These are phyloP conservation scores for Mionectes olivaceus DNA, from an alignment of 2,797 vertebrate species.

Conservation along the genomic window DNA sequence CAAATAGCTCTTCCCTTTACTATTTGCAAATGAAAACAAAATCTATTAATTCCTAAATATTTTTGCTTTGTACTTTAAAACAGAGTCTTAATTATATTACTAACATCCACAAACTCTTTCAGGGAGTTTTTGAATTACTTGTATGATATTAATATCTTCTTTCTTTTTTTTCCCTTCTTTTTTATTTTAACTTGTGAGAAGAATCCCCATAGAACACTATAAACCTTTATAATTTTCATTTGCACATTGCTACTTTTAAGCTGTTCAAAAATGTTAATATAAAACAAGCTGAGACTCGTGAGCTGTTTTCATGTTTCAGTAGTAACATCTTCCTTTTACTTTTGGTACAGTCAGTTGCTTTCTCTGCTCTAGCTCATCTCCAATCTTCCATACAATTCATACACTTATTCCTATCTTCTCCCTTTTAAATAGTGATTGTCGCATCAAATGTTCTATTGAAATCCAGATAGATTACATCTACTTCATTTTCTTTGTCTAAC, in stretches of 20 bases:
- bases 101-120: neutral
- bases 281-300: neutral
- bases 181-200: neutral
- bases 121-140: neutral
- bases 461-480: neutral
- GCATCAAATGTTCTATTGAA: constrained; percentile 4
- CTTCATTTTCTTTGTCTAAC: constrained; percentile 2
- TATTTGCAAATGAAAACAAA: neutral
- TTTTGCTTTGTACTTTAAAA: neutral
- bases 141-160: neutral
- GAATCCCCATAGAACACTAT: neutral
- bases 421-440: neutral
- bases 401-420: neutral
- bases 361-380: neutral
- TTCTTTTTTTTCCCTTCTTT: neutral
- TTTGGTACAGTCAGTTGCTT: neutral
- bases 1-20: neutral
- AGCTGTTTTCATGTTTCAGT: neutral
- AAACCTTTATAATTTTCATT: neutral
- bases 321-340: neutral
- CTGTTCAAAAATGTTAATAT: neutral
- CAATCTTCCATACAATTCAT: neutral
- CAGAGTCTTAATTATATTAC: neutral
- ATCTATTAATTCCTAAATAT: neutral
- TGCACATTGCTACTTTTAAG: neutral